Base-by-base conservation (phyloP, 2,888 invertebrate genomes). In the Mesochorus sp. region DNA sequence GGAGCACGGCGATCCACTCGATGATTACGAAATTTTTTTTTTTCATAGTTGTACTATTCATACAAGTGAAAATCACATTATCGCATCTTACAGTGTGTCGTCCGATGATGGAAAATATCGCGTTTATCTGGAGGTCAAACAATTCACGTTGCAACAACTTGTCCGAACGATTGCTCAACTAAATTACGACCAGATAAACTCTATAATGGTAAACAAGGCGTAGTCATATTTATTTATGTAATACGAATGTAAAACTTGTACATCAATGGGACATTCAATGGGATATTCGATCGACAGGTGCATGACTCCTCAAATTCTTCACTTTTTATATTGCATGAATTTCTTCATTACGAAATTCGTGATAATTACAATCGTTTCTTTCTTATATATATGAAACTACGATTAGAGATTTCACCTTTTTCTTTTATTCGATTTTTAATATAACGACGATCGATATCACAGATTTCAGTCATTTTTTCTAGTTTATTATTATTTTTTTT, bases 1-100 rank as follows among this genome's bases (percentile, higher is more conserved):
- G 47, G 81, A 72, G 59, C 75, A 77, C 66, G 75, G 74, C 44
- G 76, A 80, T 80, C 75, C 59, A 78, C 71, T 79, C 42, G 2
- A 26, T 21, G 8, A 39, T 77, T 64, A 34, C 26, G 67, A 64
- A 73, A 68, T 62, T 44, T 37, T 49, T 19, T 19, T 8, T 44
- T 19, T 17, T 12, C 12, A 42, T 0, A 42, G 14, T 5, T 42
- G 42, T 14, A 42, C 2, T 1, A 34, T 51, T 6, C 19, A 24
- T 14, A 34, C 24, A 28, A 24, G 12, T 17, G 8, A 42, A 28
- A 53, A 51, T 57, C 12, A 57, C 19, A 42, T 34, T 28, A 62
- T 68, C 47, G 55, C 17, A 70, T 76, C 49, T 17, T 64, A 12
- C n/a, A 8, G 17, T 42, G 8, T 49, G 4, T 26, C 47, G n/a